These are phyloP conservation scores for Candidula unifasciata DNA, from an alignment of 2,888 invertebrate species.

Conservation along the genomic window DNA sequence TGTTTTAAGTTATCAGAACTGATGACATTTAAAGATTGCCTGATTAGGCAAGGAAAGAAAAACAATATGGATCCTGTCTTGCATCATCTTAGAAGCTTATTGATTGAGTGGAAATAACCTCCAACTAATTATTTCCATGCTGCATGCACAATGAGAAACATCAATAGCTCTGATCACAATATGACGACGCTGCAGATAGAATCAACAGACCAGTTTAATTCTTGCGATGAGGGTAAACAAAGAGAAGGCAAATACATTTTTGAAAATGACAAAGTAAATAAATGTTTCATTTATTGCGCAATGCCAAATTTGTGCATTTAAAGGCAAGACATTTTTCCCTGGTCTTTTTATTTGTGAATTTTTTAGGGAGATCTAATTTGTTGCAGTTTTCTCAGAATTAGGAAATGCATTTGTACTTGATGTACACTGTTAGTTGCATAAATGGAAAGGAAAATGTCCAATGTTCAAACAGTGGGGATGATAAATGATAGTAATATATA, in stretches of 20 bases:
- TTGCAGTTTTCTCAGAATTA: too few relatives aligned
- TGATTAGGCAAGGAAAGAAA: background rate
- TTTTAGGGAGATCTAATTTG: too few relatives aligned
- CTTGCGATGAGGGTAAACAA: background rate
- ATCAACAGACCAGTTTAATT: background rate
- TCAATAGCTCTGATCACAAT: slow-evolving; percentile 34
- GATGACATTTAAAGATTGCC: background rate
- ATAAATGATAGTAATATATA: too few relatives aligned
- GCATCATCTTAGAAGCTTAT: background rate
- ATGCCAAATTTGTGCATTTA: too few relatives aligned
- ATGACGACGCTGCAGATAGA: background rate
- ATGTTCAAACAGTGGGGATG: too few relatives aligned
- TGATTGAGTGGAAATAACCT: slow-evolving; percentile 23
- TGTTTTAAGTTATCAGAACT: background rate
- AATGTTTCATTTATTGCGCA: too few relatives aligned
- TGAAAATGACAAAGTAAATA: background rate
- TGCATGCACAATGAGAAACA: background rate
- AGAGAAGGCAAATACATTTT: background rate
- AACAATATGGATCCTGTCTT: background rate
- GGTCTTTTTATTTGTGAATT: too few relatives aligned
- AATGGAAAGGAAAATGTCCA: too few relatives aligned
- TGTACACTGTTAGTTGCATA: too few relatives aligned
- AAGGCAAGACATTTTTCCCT: too few relatives aligned
- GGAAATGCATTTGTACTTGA: too few relatives aligned
- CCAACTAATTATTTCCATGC: slow-evolving; percentile 19